Conservation (phyloP, 1,140 invertebrate genomes). For the Hyles euphorbiae region DNA sequence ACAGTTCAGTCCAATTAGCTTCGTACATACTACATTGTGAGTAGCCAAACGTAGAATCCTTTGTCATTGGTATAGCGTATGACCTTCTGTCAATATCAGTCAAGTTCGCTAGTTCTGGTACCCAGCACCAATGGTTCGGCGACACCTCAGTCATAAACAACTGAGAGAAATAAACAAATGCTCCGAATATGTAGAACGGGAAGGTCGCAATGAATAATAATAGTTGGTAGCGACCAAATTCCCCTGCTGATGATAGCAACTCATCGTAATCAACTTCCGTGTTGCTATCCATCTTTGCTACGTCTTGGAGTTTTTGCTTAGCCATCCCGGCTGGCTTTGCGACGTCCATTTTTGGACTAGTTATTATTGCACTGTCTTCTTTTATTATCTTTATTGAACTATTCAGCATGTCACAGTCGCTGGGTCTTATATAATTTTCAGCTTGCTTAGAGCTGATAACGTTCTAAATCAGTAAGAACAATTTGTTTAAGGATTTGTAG, state of each 20-base stretch:
- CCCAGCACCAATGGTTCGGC: constrained; percentile 79
- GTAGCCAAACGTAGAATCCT: constrained; percentile 46
- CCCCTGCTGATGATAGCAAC: constrained; percentile 78
- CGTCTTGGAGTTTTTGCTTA: not conserved
- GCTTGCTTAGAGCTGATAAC: not conserved
- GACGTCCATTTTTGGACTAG: too few species aligned
- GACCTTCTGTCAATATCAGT: constrained; percentile 50
- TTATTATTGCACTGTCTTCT: not conserved
- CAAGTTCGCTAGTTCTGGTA: constrained; percentile 72
- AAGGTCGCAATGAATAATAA: constrained; percentile 76
- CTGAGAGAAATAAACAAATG: constrained; percentile 81
- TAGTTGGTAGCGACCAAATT: constrained; percentile 81
- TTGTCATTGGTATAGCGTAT: constrained; percentile 50
- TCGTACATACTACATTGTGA: constrained; percentile 47
- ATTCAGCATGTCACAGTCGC: not conserved
- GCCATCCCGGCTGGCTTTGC: not conserved
- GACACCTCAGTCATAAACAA: constrained; percentile 79
- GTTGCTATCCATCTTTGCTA: not conserved
- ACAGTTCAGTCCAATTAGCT: constrained; percentile 53
- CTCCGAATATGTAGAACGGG: constrained; percentile 75
- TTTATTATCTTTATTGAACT: not conserved
- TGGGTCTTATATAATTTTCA: constrained; percentile 1
- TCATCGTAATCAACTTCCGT: constrained; percentile 75
- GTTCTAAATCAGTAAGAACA: not conserved
- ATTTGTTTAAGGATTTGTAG: constrained; percentile 6